Evolutionary conservation across 1,140 invertebrate species (phyloP), one percentile per base, ranked within the genome.

Genomic region (Tetramorium simillimum): DNA sequence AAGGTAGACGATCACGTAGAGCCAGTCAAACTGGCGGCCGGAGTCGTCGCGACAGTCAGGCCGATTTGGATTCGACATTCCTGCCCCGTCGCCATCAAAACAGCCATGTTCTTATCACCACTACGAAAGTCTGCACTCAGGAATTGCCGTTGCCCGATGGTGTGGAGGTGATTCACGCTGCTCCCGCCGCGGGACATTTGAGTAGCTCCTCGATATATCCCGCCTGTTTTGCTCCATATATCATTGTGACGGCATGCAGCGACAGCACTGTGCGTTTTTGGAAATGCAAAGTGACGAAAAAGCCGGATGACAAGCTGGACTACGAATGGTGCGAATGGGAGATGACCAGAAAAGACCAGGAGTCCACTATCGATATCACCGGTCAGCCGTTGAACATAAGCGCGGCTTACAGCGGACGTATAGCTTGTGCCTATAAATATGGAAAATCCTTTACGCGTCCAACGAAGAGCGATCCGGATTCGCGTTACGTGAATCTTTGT

Each of bases 131-230:
- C 9, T 98, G 98, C 93, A 97, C 97, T 14, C 98, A 99, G 94
- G 97, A 97, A 70, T 95, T 99, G 56, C 97, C 98, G 0, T 94
- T 99, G 28, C 98, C 98, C 0, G 97, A 98, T 85, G 98, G 98
- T 46, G 98, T 99, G 16, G 98, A 99, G 94, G 97, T 99, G 5
- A 97, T 99, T 76, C 98, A 98, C 94, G 99, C 98, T 1, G 97
- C 98, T 0, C 98, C 99, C 6, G 98, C 99, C 1, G 99, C 99
- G 5, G 99, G 99, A 2, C 99, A 99, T 95, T 95, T 99, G 33
- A 99, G 99, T 93, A 99, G 99, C n/a, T 98, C 99, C 1, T 99
- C 98, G 51, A 99, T 99, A 92, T 99, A 99, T 95, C 99, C 99
- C 24, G 99, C 99, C 60, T 99, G 99, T 95, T 97, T 99, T 93